Conservation (phyloP, 2,888 invertebrate species). For the Eristalis arbustorum region DNA sequence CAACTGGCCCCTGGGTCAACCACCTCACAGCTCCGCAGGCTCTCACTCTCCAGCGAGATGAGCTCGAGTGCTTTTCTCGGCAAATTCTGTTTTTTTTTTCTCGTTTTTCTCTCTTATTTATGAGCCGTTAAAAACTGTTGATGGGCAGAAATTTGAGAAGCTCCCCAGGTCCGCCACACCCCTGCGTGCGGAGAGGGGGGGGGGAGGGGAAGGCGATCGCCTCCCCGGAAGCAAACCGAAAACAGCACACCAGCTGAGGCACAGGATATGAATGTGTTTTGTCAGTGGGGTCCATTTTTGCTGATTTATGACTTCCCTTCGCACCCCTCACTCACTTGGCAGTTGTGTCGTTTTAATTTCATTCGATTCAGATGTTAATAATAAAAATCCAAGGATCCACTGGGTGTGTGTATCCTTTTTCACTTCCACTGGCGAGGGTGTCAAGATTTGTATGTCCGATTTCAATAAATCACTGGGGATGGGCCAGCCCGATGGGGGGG, state of each 20-base stretch:
- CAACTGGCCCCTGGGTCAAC: constrained; percentile 9
- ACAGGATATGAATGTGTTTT: constrained; percentile 30
- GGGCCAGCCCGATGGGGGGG: neutral
- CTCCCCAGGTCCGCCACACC: neutral
- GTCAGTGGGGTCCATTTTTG: constrained; percentile 34
- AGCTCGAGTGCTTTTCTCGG: constrained; percentile 31
- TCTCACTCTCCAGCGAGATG: neutral
- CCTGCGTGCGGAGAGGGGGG: too few relatives aligned
- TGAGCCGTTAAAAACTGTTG: constrained; percentile 60
- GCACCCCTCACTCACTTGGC: neutral
- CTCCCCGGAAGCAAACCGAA: neutral
- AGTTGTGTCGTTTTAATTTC: constrained; percentile 47
- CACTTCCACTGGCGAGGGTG: neutral
- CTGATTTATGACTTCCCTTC: constrained; percentile 58
- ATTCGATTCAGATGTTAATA: constrained; percentile 61
- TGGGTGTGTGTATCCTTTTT: constrained; percentile 23
- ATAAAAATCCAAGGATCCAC: constrained; percentile 49
- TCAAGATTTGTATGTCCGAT: constrained; percentile 64
- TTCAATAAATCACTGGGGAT: constrained; percentile 61
- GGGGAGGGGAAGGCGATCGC: neutral
- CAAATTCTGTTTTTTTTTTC: neutral
- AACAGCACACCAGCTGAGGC: constrained; percentile 35
- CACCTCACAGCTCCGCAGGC: too few relatives aligned
- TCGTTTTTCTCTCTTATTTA: constrained; percentile 32
- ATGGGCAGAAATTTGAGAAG: constrained; percentile 50